Conservation (phyloP, 2,113 vertebrate species). For the Chiloscyllium plagiosum region DNA sequence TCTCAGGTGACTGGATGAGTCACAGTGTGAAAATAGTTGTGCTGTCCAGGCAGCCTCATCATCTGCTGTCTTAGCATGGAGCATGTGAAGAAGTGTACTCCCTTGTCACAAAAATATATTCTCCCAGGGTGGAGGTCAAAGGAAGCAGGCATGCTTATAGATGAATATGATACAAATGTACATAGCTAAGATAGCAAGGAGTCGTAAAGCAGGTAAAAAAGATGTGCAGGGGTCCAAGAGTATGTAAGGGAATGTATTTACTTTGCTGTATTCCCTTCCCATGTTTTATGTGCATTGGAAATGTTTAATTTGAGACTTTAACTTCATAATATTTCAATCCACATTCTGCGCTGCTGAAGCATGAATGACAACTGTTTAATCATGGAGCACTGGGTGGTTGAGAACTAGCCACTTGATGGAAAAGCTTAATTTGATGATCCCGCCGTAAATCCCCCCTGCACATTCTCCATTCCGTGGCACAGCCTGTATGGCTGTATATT, state of each 20-base stretch:
- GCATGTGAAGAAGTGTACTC: background rate
- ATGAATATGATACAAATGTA: too few species aligned
- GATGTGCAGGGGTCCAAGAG: background rate
- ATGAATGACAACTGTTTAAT: background rate
- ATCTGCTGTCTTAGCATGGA: background rate
- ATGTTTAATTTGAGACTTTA: background rate
- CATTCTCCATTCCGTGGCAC: background rate
- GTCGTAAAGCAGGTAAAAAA: background rate
- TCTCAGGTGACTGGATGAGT: background rate
- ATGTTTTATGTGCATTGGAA: background rate
- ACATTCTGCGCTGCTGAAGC: background rate
- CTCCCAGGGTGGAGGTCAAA: background rate
- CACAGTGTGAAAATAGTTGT: background rate
- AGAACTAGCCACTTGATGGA: background rate
- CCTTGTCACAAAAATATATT: background rate
- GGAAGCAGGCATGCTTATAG: background rate
- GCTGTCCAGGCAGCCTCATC: background rate
- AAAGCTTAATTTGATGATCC: background rate
- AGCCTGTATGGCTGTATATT: background rate
- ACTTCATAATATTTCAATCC: background rate
- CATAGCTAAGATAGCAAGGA: background rate
- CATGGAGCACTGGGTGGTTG: background rate
- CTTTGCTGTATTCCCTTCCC: background rate
- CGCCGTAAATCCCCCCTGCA: background rate
- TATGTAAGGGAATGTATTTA: background rate